Evolutionary conservation across 2,113 vertebrate species (phyloP), one percentile per base, ranked within the genome.

Genomic region (Xyliphius kryptos): DNA sequence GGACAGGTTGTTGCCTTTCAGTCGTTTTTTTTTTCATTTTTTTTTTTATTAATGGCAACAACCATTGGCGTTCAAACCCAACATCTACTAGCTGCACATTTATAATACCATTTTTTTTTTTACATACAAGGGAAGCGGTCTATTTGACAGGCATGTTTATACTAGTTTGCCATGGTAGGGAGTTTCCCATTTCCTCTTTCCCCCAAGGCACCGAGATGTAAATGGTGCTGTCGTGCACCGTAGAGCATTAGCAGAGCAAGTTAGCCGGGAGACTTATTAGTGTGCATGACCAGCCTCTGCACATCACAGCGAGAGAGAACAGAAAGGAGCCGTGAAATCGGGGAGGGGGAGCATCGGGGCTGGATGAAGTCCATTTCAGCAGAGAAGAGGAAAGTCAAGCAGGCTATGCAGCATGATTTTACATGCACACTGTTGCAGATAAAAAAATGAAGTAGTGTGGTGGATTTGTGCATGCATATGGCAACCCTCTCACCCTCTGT

Each of bases 361-460:
- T n/a, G 47, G 16, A 21, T 40, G 13, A 38, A 50, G 59, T 49
- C 46, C n/a, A 60, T 79, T 70, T 73, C 70, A 70, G 66, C 36
- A 38, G 32, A 44, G 41, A 63, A 19, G 38, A 5, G 7, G 61
- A 63, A 36, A 46, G 40, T 37, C 12, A 47, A 47, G 51, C 15
- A 46, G 51, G n/a, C 41, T 44, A n/a, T 55, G 61, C 43, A 36
- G 61, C 58, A 62, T 56, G 66, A 69, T 64, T 73, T 72, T 40
- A 51, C 55, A 73, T 51, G 41, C 65, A 51, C 60, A 41, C 38
- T 50, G 49, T 66, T 73, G 67, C 67, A 48, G 44, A 69, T 62
- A 57, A 73, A 63, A 17, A 67, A 71, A 63, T 19, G 20, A 44
- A 62, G 43, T 16, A 61, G 63, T 47, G 44, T 56, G 60, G 32